Conservation (phyloP, 2,888 invertebrate genomes). For the Chrysolina haemoptera region DNA sequence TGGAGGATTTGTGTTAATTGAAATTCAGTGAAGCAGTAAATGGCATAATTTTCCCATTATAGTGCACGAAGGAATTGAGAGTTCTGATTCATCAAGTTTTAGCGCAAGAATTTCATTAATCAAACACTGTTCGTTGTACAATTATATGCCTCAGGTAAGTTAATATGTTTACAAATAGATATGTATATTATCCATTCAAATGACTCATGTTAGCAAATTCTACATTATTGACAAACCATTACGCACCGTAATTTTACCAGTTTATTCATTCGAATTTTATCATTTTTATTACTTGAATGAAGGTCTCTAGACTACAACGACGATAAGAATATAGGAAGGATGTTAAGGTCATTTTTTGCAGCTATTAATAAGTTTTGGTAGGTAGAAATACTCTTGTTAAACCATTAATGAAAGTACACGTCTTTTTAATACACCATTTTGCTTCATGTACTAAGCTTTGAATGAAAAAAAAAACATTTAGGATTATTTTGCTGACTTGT, state of each 20-base stretch:
- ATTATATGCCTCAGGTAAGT: background rate
- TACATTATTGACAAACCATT: background rate
- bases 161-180: background rate
- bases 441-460: too few species aligned
- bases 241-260: background rate
- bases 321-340: background rate
- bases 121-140: background rate
- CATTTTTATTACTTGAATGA: background rate
- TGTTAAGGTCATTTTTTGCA: constrained; percentile 2
- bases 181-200: background rate
- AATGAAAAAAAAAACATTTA: too few species aligned
- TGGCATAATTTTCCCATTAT: constrained; percentile 12
- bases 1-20: background rate
- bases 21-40: constrained; percentile 4
- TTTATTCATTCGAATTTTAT: background rate
- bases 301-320: background rate
- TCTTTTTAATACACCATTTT: too few species aligned
- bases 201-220: background rate
- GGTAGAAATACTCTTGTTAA: too few species aligned
- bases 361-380: background rate
- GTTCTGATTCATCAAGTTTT: background rate
- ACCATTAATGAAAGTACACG: too few species aligned
- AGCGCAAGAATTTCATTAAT: background rate
- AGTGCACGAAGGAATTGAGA: constrained; percentile 4
- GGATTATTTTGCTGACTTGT: too few species aligned